Evolutionary conservation across 2,888 invertebrate species (phyloP).

Genomic region (Perdita meconis): DNA sequence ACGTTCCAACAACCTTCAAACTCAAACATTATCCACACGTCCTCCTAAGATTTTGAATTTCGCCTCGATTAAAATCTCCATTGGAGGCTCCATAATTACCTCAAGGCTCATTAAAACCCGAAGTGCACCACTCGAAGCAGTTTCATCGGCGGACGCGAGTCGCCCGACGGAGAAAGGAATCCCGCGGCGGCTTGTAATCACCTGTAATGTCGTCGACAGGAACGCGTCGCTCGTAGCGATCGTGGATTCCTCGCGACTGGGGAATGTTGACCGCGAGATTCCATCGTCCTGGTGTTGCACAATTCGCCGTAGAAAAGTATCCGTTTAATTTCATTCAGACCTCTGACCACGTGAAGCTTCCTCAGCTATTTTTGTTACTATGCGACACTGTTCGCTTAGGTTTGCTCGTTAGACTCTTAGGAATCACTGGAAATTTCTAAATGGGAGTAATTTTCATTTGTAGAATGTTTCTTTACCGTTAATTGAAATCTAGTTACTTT

Average conservation of each 20-base stretch:
- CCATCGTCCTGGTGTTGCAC: slow-evolving; percentile 6
- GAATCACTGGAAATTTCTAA: too few species aligned
- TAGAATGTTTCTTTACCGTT: too few species aligned
- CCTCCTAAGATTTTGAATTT: too few species aligned
- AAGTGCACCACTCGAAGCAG: not conserved
- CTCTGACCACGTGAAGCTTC: not conserved
- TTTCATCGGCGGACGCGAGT: not conserved
- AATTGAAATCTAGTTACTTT: too few species aligned
- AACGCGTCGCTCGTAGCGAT: slow-evolving; percentile 15
- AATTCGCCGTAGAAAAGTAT: slow-evolving; percentile 13
- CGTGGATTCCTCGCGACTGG: slow-evolving; percentile 11
- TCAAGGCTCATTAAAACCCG: not conserved
- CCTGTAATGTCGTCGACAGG: slow-evolving; percentile 12
- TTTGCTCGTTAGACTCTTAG: too few species aligned
- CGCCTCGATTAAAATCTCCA: too few species aligned
- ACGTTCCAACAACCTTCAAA: too few species aligned
- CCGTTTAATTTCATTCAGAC: slow-evolving; percentile 4
- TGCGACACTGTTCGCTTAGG: not conserved
- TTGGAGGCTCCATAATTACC: not conserved
- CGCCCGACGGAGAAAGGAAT: slow-evolving; percentile 13
- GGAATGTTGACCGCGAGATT: slow-evolving; percentile 15
- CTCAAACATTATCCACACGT: too few species aligned
- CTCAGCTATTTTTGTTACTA: not conserved
- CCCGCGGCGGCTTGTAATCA: slow-evolving; percentile 17
- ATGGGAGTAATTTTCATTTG: too few species aligned